These are phyloP conservation scores for Stenoptilia bipunctidactyla DNA, from an alignment of 2,888 invertebrate species.

Conservation along the genomic window DNA sequence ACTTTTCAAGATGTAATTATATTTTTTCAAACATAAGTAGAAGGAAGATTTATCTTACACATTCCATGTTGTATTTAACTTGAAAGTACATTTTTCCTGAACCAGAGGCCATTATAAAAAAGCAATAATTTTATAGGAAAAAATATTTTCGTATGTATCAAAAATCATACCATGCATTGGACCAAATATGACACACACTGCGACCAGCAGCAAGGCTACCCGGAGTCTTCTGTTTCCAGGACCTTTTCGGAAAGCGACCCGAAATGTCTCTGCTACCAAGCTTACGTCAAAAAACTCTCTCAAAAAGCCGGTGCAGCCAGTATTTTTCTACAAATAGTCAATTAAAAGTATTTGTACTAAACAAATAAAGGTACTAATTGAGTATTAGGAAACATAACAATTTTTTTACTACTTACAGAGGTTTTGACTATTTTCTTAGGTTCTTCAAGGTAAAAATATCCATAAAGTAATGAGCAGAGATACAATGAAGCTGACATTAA, in stretches of 20 bases:
- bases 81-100: not conserved
- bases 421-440: constrained; percentile 37
- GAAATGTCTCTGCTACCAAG: constrained; percentile 82
- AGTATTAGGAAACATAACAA: too few species aligned
- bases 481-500: constrained; percentile 79
- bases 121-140: too few species aligned
- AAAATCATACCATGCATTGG: constrained; percentile 81
- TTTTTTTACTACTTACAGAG: not conserved
- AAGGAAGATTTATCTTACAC: too few species aligned
- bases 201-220: constrained; percentile 81
- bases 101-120: too few species aligned
- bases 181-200: constrained; percentile 86
- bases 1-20: not conserved
- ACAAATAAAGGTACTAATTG: too few species aligned
- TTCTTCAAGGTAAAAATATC: constrained; percentile 78
- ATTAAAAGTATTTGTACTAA: not conserved
- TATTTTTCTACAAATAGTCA: not conserved
- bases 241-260: constrained; percentile 82
- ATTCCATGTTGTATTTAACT: too few species aligned
- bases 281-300: constrained; percentile 81
- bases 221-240: constrained; percentile 78
- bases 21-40: too few species aligned
- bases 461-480: constrained; percentile 79
- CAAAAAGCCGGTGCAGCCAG: constrained; percentile 34
- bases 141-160: too few species aligned